Conservation (phyloP, 2,888 invertebrate species). For the Volucella bombylans region DNA sequence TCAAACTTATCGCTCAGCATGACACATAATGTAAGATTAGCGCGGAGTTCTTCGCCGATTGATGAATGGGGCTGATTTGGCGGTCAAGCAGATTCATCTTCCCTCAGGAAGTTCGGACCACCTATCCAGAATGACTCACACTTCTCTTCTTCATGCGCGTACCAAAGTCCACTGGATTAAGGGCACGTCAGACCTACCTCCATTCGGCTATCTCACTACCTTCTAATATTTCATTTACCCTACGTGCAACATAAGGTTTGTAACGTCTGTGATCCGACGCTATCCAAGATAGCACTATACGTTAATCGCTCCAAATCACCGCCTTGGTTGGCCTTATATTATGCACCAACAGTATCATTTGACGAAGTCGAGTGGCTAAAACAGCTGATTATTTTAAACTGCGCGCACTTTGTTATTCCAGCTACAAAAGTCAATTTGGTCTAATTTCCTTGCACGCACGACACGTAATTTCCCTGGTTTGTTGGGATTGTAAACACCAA, state of each 20-base stretch:
- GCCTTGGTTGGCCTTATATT: not conserved
- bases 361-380: conserved; percentile 25
- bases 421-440: conserved; percentile 28
- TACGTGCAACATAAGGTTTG: conserved; percentile 74
- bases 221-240: conserved; percentile 30
- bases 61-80: no score
- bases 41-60: no score
- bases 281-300: conserved; percentile 51
- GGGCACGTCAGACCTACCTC: no score
- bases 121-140: no score
- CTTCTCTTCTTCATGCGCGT: no score
- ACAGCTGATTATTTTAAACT: conserved; percentile 49
- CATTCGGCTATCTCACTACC: no score
- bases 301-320: conserved; percentile 52
- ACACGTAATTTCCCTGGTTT: conserved; percentile 76
- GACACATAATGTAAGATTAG: no score
- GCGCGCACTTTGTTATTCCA: conserved; percentile 37
- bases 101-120: no score
- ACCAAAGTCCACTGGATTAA: no score
- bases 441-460: conserved; percentile 36
- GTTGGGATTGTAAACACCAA: no score
- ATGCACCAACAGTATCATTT: conserved; percentile 13
- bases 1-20: no score
- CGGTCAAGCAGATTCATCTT: no score
- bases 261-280: conserved; percentile 49